Base-by-base conservation (phyloP, 2,113 vertebrate genomes). In the Odontophorus gujanensis region DNA sequence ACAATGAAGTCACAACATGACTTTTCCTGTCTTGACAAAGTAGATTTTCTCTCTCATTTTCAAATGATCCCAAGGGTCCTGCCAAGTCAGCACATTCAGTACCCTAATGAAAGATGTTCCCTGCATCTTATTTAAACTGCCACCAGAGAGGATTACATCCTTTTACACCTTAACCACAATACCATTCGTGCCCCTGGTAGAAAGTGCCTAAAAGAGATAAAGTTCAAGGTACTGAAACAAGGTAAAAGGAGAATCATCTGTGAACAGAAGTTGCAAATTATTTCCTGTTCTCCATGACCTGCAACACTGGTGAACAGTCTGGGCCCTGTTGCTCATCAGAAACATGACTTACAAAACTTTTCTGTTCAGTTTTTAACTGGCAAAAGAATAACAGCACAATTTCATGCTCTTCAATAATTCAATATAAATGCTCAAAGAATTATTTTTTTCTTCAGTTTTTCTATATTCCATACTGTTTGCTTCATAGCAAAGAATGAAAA, bases 401-500 rank as follows among this genome's bases (percentile, higher is more conserved):
- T 82, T 61, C 42, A 89, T 25, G 63, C 3, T 82, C 68, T 47
- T 90, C 47, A 77, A 24, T 82, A 85, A 91, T 91, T 82, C 67
- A 74, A 92, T 28, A 69, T 22, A 93, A 95, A 95, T 87, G 51
- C 32, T 77, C 45, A 36, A 36, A 53, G 18, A 38, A 38, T 38
- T 55, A 91, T 53, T 89, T 81, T 86, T 74, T 88, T 81, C 51
- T 72, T 48, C 16, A 57, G 55, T 84, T 85, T 94, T 93, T 73
- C 59, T 73, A 55, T 19, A 59, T 71, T 28, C 28, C 47, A 51
- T 43, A 34, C 38, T 80, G 58, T 87, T 87, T 83, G 55, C 30
- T 84, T 95, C 84, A 82, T 4, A 71, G 72, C 91, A 47, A 92
- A 93, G 48, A 87, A 82, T 25, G 11, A 89, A 93, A 91, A 91